Percentiles rank a stretch among this genome's conserved stretches.
These are phyloP conservation scores for Rhinogobio ventralis DNA, from an alignment of 2,797 vertebrate species.

Conservation along the genomic window DNA sequence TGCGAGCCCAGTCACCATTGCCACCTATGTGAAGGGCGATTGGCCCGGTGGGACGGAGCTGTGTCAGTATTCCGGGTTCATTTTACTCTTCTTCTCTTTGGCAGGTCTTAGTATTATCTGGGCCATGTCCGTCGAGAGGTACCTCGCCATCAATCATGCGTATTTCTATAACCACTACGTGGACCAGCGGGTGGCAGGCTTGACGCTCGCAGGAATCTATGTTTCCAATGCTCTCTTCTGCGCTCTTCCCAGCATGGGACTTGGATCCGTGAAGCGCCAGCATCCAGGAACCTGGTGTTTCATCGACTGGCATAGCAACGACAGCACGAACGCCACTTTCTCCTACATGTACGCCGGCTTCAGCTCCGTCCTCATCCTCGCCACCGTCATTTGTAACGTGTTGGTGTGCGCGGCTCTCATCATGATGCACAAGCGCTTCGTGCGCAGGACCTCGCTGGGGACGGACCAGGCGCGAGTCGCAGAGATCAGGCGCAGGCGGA, in stretches of 20 bases:
- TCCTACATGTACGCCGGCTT: constrained; percentile 93
- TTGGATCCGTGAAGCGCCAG: constrained; percentile 83
- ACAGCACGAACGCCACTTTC: constrained; percentile 79
- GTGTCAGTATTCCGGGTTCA: constrained; percentile 96
- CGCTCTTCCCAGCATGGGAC: constrained; percentile 88
- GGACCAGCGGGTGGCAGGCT: constrained; percentile 87
- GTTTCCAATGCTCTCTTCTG: constrained; percentile 89
- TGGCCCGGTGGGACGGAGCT: constrained; percentile 86
- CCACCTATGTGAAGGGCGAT: constrained; percentile 89
- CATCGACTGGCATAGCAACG: constrained; percentile 88
- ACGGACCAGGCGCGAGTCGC: constrained; percentile 80
- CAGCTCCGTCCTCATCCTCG: constrained; percentile 89
- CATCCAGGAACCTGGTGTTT: constrained; percentile 91
- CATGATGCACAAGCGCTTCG: constrained; percentile 92
- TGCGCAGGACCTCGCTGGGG: constrained; percentile 91
- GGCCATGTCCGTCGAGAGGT: constrained; percentile 95
- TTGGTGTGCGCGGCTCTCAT: constrained; percentile 93
- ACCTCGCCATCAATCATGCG: constrained; percentile 96
- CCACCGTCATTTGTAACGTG: constrained; percentile 91
- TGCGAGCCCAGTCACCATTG: constrained; percentile 93
- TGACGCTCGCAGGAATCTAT: constrained; percentile 87
- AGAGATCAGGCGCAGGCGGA: constrained; percentile 86
- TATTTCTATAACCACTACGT: constrained; percentile 94
- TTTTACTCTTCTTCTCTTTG: constrained; percentile 94
- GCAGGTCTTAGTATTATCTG: constrained; percentile 94